Base-by-base conservation (phyloP, 1,140 invertebrate species). In the Tribolium castaneum region DNA sequence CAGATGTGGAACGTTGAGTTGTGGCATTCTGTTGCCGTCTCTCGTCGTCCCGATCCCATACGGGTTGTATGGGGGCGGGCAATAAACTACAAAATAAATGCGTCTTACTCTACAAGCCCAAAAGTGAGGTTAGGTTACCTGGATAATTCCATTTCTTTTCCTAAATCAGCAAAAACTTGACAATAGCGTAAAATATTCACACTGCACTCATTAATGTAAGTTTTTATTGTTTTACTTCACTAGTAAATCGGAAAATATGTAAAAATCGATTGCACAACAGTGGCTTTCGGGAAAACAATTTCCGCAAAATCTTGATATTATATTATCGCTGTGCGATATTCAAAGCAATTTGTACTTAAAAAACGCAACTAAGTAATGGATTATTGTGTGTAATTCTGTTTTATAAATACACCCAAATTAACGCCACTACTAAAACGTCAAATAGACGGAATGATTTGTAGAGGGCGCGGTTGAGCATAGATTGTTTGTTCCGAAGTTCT, bases 21-120 rank as follows among this genome's bases (percentile, higher is more conserved):
- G 89, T 87, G 25, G 88, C 84, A 35, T 91, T 83, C 35, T 91
- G 88, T 80, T 92, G 91, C 25, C 89, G 84, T 77, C 91, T 90
- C 85, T 97, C 95, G 88, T 97, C 95, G 84, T 97, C 96, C 81
- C 94, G 88, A 85, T 98, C 96, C 93, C 94, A 96, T 35, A 95
- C 90, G 14, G 93, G 90, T 87, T 97, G 95, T 0, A 92, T 92
- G 0, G 96, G 96, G 52, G 93, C 90, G 54, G 97, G 96, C 74
- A 98, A 87, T 75, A 96, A 87, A 82, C 94, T 96, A 77, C 77
- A 49, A 56, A 56, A 39, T 6, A 16, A 50, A 0, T 16, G 9
- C 19, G 22, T 16, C 14, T 45, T 39, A 13, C 14, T 9, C 0
- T 35, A 70, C 25, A n/a, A 34, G 16, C 10, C 45, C 6, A 34